Evolutionary conservation across 1,140 invertebrate species (phyloP), one percentile per base, ranked within the genome.

Genomic region (Lordiphosa stackelbergi): DNA sequence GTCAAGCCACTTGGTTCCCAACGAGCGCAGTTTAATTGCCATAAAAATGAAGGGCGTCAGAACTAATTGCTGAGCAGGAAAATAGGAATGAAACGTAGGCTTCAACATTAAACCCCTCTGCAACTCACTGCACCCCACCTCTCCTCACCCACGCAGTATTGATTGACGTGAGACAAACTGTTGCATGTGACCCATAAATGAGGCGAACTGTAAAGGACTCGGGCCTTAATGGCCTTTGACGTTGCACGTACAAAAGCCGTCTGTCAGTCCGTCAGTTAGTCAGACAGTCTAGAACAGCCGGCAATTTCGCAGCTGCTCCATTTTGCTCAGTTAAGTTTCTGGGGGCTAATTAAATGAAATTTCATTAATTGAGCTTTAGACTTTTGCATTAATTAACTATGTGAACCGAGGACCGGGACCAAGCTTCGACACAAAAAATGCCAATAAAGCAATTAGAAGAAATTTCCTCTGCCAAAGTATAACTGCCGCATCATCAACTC

Each of bases 311-410:
- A 53, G 59, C 51, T 45, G 28, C 43, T 59, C 35, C 55, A 48
- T 59, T 46, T 36, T 31, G 47, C 31, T n/a, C 47, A 46, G 43
- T 46, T 34, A 28, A 13, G 43, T 31, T 34, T 19, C 22, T 9
- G 28, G 13, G 22, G 19, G 59, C 52, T 83, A 79, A 79, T 79
- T 79, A 68, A 79, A 83, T 75, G 66, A 79, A 81, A 81, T 74
- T 79, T 52, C 71, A 79, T 78, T 70, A 74, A 74, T 73, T 74
- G 70, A 79, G 74, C 70, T 66, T 66, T 58, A 45, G 51, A 81
- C 36, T 53, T 57, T 68, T 66, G 64, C 65, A 61, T 53, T 73
- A 49, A 78, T 70, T 69, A 66, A 66, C 47, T 59, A 34, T 37
- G 41, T 22, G 9, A n/a, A 38, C 12, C 7, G 13, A 40, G n/a